phyloP scores from a whole-genome alignment of 2,113 vertebrate genomes.

The Callorhinus ursinus region DNA sequence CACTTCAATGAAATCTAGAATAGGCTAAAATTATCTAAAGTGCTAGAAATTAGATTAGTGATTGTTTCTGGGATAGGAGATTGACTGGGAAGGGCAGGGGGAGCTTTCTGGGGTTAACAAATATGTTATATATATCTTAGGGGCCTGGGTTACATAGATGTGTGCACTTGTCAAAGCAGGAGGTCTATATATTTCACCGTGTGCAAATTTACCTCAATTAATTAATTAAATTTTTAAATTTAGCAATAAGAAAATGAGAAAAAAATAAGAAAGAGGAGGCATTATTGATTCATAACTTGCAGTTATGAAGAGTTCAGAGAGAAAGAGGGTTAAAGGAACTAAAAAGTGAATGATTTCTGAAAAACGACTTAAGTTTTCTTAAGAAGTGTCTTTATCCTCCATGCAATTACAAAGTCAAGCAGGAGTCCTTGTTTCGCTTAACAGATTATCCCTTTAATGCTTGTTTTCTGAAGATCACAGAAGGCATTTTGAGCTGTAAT shows the following conservation, averaged over 20 bases:
- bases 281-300: constrained; percentile 64
- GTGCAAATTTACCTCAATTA: constrained; percentile 10
- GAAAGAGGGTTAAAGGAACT: constrained; percentile 62
- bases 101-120: not conserved
- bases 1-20: not conserved
- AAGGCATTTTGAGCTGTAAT: constrained; percentile 73
- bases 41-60: not conserved
- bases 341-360: constrained; percentile 73
- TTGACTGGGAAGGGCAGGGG: not conserved
- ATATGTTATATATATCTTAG: not conserved
- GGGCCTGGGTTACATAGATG: not conserved
- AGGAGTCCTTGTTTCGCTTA: constrained; percentile 81
- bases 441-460: constrained; percentile 72
- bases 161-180: not conserved
- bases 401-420: constrained; percentile 76
- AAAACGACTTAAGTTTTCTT: constrained; percentile 56
- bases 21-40: not conserved
- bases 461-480: constrained; percentile 77
- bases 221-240: no score
- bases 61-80: not conserved
- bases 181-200: not conserved
- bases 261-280: constrained; percentile 2
- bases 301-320: constrained; percentile 61
- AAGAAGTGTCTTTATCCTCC: constrained; percentile 70
- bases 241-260: not conserved